A percentile compares a stretch with the other conserved stretches of the same genome.
These are phyloP conservation scores for Ophraella communa DNA, from an alignment of 2,888 invertebrate species.

Conservation along the genomic window DNA sequence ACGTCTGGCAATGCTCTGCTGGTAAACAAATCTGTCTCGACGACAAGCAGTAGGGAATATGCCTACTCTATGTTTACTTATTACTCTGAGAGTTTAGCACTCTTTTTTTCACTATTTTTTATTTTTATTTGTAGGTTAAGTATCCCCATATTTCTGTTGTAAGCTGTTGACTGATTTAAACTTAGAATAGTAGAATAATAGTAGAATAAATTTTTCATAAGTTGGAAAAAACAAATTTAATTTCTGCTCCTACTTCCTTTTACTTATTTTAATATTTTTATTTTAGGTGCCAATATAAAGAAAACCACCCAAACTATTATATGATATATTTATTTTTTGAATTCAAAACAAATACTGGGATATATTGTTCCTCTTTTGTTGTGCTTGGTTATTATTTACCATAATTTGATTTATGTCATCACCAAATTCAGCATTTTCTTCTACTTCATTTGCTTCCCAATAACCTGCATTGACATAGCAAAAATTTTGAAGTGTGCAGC, in stretches of 20 bases:
- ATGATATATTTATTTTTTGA: background rate
- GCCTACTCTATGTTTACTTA: too few relatives aligned
- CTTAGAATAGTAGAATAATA: background rate
- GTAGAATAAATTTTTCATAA: background rate
- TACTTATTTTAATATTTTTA: background rate
- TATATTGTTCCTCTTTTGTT: background rate
- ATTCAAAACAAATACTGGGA: background rate
- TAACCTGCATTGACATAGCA: slow-evolving; percentile 9
- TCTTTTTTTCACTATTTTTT: background rate
- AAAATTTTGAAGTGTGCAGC: slow-evolving; percentile 14
- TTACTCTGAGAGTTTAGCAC: too few relatives aligned
- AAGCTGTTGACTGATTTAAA: background rate
- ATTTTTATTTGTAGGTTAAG: background rate
- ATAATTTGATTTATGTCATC: background rate
- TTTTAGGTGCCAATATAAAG: background rate
- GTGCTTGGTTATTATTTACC: background rate
- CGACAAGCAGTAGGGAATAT: too few relatives aligned
- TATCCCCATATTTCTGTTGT: background rate
- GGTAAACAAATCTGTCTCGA: too few relatives aligned
- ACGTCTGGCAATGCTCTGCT: too few relatives aligned
- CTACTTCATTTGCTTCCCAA: background rate
- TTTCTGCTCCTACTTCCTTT: background rate
- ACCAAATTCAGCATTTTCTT: slow-evolving; percentile 1
- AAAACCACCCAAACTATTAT: background rate
- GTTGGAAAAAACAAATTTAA: background rate